A percentile compares a stretch with the other conserved stretches of the same genome.
These are phyloP conservation scores for Amblyraja radiata DNA, from an alignment of 2,797 vertebrate species.

Conservation along the genomic window DNA sequence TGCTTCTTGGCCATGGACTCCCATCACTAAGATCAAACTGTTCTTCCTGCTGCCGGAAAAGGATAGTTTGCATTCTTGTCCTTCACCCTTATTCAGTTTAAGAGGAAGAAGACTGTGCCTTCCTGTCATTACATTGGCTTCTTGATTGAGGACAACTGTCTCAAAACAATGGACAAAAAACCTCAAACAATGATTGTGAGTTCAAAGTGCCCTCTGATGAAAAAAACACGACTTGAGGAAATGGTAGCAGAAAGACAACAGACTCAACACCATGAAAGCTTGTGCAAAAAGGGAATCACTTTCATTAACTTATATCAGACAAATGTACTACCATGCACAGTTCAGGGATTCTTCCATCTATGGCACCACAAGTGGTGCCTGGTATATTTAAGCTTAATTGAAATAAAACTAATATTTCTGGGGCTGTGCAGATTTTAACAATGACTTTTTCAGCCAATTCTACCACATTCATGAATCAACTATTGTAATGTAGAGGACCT, in stretches of 20 bases:
- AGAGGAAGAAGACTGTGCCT: background rate
- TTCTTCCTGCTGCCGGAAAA: background rate
- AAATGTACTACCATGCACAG: too few relatives aligned
- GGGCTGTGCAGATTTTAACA: background rate
- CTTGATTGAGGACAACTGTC: background rate
- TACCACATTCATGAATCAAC: background rate
- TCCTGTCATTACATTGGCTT: background rate
- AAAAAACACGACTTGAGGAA: background rate
- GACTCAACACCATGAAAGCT: background rate
- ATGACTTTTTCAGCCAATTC: background rate
- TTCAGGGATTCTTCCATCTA: background rate
- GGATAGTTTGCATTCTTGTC: background rate
- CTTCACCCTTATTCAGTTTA: background rate
- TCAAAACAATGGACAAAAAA: background rate
- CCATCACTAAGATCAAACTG: background rate
- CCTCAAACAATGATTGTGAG: background rate
- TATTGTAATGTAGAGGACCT: background rate
- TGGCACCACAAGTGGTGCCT: background rate
- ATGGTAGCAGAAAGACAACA: background rate
- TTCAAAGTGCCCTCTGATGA: background rate
- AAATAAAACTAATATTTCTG: slow-evolving; percentile 1
- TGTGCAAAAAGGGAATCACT: background rate
- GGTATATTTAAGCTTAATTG: background rate
- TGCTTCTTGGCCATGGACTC: background rate
- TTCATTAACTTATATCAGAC: background rate